Evolutionary conservation across 2,888 invertebrate species (phyloP).

Genomic region (Zele albiditarsus): DNA sequence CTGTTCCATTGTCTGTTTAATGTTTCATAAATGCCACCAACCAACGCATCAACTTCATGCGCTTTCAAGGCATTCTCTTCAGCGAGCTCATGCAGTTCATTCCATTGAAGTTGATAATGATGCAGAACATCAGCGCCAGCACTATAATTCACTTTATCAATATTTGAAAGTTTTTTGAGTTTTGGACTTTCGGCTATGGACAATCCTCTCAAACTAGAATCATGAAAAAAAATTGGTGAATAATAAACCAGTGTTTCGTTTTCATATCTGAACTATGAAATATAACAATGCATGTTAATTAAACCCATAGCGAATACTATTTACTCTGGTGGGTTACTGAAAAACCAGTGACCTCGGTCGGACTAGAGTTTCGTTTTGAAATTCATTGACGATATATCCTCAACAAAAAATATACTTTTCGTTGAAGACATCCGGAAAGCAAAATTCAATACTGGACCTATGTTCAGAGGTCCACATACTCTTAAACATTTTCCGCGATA

Average conservation of each 20-base stretch:
- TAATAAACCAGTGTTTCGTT: neutral
- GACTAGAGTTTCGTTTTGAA: no score
- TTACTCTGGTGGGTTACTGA: no score
- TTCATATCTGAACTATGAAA: no score
- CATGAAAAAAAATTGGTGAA: conserved; percentile 33
- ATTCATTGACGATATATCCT: no score
- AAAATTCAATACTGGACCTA: no score
- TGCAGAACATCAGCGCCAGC: conserved; percentile 82
- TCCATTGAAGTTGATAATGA: conserved; percentile 84
- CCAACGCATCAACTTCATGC: conserved; percentile 74
- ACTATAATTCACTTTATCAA: conserved; percentile 73
- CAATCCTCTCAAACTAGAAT: conserved; percentile 66
- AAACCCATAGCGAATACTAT: no score
- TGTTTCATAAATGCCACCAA: conserved; percentile 67
- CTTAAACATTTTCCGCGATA: no score
- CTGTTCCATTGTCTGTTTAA: conserved; percentile 72
- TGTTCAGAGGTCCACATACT: no score
- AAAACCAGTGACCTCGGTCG: no score
- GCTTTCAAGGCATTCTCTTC: conserved; percentile 79
- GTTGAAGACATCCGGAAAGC: no score
- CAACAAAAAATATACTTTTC: no score
- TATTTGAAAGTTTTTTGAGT: conserved; percentile 55
- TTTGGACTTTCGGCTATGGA: conserved; percentile 60
- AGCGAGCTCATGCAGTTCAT: conserved; percentile 79
- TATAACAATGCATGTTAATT: no score